Evolutionary conservation across 2,113 vertebrate species (phyloP).

Genomic region (Anthoscopus minutus): DNA sequence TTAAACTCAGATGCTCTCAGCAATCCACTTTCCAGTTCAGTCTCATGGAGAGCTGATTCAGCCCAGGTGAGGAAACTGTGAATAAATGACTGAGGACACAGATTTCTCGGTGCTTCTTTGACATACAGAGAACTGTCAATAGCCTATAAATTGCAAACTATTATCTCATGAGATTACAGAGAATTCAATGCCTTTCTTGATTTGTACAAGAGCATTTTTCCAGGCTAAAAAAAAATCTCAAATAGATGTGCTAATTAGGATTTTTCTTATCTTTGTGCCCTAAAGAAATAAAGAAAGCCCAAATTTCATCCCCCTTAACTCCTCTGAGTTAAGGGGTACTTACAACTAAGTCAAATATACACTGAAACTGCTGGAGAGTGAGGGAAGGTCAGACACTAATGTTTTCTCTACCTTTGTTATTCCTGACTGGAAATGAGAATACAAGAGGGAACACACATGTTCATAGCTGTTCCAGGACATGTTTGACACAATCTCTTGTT

Average conservation of each 20-base stretch:
- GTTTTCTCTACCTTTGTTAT: not conserved
- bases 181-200: not conserved
- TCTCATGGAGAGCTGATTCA: not conserved
- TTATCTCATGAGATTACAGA: not conserved
- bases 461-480: not conserved
- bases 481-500: not conserved
- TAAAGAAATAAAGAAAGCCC: not conserved
- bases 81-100: not conserved
- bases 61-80: not conserved
- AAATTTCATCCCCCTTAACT: not conserved
- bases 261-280: not conserved
- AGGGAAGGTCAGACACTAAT: not conserved
- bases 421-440: not conserved
- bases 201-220: not conserved
- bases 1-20: not conserved
- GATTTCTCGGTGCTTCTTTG: not conserved
- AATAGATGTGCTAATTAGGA: not conserved
- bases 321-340: not conserved
- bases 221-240: not conserved
- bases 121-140: not conserved
- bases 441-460: fast-evolving
- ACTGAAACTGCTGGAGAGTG: not conserved
- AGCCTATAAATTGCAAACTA: not conserved
- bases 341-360: not conserved
- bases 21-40: not conserved